These are phyloP conservation scores for Drosophila hamatofila DNA, from an alignment of 2,888 invertebrate genomes.

Conservation along the genomic window DNA sequence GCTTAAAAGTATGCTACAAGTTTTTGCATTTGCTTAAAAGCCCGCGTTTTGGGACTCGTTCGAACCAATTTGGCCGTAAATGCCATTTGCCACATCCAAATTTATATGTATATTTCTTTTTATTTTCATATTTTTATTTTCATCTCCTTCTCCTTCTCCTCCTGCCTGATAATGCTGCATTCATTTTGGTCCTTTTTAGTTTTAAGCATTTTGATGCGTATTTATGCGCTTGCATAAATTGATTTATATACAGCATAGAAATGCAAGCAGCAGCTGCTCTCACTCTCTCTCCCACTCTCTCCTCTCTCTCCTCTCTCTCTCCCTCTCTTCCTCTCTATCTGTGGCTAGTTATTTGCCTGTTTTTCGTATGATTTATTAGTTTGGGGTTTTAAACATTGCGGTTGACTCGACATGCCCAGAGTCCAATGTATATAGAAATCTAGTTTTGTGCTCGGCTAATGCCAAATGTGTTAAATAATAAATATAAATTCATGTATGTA, in stretches of 20 bases:
- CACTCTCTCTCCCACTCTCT: not conserved
- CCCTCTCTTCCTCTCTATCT: not conserved
- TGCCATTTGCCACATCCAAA: slow-evolving; percentile 28
- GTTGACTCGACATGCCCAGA: slow-evolving; percentile 46
- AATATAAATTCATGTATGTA: slow-evolving; percentile 60
- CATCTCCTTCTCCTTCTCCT: not conserved
- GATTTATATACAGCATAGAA: slow-evolving; percentile 58
- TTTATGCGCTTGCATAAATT: slow-evolving; percentile 72
- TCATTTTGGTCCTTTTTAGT: not conserved
- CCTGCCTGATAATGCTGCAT: no score
- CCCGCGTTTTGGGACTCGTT: slow-evolving; percentile 48
- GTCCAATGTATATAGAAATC: slow-evolving; percentile 7
- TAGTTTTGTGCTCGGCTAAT: slow-evolving; percentile 44
- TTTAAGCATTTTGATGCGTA: slow-evolving; percentile 48
- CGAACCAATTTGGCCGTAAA: slow-evolving; percentile 58
- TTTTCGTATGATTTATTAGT: slow-evolving; percentile 73
- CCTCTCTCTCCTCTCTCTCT: not conserved
- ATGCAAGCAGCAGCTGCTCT: slow-evolving; percentile 39
- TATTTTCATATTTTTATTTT: not conserved
- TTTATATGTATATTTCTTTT: slow-evolving; percentile 34
- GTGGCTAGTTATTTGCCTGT: slow-evolving; percentile 60
- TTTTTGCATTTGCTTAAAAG: slow-evolving; percentile 78
- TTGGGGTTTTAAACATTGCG: slow-evolving; percentile 72
- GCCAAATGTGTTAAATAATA: slow-evolving; percentile 74
- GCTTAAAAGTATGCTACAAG: slow-evolving; percentile 78